phyloP scores from a whole-genome alignment of 2,797 vertebrate species.

The Tenualosa ilisha region DNA sequence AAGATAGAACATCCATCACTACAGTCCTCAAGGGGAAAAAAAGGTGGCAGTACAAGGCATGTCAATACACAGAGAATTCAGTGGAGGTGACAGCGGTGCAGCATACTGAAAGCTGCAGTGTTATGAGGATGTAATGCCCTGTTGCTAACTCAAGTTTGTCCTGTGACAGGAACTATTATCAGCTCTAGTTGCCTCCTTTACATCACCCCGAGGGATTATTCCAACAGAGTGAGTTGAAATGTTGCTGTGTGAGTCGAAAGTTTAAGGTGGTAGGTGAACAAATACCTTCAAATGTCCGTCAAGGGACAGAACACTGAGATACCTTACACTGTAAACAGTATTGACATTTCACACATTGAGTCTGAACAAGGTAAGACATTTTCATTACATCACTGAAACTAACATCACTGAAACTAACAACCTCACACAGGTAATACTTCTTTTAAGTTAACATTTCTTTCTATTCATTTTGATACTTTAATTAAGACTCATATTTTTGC shows the following conservation, averaged over 20 bases:
- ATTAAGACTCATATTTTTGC: not conserved
- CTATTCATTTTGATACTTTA: not conserved
- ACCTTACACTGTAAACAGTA: not conserved
- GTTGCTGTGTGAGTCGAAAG: not conserved
- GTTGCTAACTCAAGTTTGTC: not conserved
- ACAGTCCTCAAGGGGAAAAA: not conserved
- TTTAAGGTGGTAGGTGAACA: constrained; percentile 1
- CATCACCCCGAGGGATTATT: not conserved
- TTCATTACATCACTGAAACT: not conserved
- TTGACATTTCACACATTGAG: not conserved
- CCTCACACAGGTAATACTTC: not conserved
- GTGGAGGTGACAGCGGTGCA: not conserved
- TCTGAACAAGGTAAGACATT: not conserved
- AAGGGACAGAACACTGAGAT: not conserved
- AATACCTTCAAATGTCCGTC: not conserved
- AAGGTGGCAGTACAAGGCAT: not conserved
- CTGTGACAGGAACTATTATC: not conserved
- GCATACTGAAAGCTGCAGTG: not conserved
- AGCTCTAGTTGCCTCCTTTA: not conserved
- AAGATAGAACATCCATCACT: not conserved
- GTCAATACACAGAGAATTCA: not conserved
- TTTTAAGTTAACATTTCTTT: not conserved
- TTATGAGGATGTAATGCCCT: not conserved
- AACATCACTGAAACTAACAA: not conserved
- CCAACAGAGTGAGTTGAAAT: not conserved